A percentile compares a stretch with the other conserved stretches of the same genome.
Conservation (phyloP, 2,888 invertebrate genomes). For the Drosophila mimica region DNA sequence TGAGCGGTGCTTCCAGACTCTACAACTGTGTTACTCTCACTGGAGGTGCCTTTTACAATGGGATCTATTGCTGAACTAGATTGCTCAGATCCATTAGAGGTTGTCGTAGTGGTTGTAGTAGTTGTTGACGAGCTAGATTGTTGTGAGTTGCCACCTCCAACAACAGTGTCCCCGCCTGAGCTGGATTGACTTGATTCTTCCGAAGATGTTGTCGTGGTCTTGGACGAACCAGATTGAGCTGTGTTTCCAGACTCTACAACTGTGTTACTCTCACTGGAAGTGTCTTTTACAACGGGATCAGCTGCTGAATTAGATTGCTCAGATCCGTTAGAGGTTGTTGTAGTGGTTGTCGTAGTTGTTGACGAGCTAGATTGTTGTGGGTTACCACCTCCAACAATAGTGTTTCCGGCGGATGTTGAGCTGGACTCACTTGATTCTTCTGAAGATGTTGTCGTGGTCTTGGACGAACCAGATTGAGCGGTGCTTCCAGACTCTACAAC, state of each 20-base stretch:
- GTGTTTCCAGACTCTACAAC: slow-evolving; percentile 10
- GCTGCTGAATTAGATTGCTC: background rate
- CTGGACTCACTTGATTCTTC: background rate
- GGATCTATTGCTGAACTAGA: background rate
- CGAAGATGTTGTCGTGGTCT: too few relatives aligned
- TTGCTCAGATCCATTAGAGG: background rate
- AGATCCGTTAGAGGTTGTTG: background rate
- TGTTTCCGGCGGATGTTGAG: background rate
- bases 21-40: background rate
- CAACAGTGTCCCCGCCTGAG: background rate
- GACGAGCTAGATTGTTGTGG: background rate
- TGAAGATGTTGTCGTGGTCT: slow-evolving; percentile 13
- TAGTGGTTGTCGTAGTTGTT: background rate
- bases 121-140: slow-evolving; percentile 12
- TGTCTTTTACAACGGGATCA: background rate
- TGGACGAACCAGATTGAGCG: background rate
- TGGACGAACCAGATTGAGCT: background rate
- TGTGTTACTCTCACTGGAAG: slow-evolving; percentile 1
- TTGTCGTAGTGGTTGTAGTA: slow-evolving; percentile 15
- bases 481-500: background rate
- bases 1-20: background rate
- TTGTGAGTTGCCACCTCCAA: background rate
- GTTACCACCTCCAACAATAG: background rate
- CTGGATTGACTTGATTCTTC: background rate
- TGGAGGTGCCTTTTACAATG: background rate